These are phyloP conservation scores for Eurosta solidaginis DNA, from an alignment of 1,140 invertebrate genomes.

Conservation along the genomic window DNA sequence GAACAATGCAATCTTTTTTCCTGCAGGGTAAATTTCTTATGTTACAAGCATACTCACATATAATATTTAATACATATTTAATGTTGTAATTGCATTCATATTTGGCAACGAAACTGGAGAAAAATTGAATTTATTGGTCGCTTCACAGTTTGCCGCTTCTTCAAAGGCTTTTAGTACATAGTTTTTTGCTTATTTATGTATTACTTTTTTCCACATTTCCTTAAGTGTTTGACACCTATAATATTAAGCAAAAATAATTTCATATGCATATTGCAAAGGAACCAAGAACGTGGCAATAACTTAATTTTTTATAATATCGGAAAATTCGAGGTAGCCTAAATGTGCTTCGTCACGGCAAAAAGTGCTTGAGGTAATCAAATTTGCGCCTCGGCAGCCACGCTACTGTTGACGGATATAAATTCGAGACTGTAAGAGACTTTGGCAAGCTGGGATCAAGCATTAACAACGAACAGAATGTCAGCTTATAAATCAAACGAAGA, in stretches of 20 bases:
- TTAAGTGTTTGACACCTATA: neutral
- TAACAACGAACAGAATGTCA: too few species aligned
- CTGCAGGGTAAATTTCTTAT: too few species aligned
- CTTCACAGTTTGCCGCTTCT: neutral
- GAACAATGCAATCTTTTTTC: too few species aligned
- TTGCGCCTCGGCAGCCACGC: too few species aligned
- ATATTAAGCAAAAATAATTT: neutral
- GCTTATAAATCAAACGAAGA: too few species aligned
- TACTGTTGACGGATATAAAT: too few species aligned
- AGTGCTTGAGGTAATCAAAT: conserved; percentile 18
- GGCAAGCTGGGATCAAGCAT: too few species aligned
- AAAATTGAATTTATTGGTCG: conserved; percentile 17
- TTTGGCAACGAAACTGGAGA: neutral
- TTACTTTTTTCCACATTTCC: neutral
- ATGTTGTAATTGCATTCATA: neutral
- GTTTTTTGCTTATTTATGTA: neutral
- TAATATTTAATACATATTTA: neutral
- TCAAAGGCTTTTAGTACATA: neutral
- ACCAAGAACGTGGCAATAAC: neutral
- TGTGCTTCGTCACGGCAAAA: conserved; percentile 13
- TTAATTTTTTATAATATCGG: neutral
- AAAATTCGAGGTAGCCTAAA: neutral
- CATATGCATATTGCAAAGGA: neutral
- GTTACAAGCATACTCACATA: neutral
- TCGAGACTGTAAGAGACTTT: too few species aligned